Percentiles rank a stretch among this genome's conserved stretches.
Conservation (phyloP, 2,113 vertebrate species). For the Bos taurus region DNA sequence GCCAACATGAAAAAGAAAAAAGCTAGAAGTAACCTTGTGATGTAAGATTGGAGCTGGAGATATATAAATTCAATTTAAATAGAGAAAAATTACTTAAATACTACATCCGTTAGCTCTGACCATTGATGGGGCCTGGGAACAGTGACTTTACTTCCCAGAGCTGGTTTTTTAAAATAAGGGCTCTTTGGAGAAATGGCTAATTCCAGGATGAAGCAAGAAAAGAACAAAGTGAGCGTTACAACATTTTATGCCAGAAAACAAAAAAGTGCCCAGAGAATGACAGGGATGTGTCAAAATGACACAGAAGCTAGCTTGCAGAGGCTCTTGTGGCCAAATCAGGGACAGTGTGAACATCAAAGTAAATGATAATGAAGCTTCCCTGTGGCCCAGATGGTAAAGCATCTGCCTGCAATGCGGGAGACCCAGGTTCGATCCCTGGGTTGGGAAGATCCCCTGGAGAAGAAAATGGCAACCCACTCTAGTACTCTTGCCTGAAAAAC, state of each 20-base stretch:
- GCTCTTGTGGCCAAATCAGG: neutral
- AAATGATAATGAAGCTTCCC: neutral
- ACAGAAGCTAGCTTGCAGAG: neutral
- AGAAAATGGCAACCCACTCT: no score
- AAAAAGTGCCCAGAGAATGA: neutral
- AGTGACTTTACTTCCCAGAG: neutral
- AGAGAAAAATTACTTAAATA: neutral
- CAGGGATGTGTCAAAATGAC: neutral
- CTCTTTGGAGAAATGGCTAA: neutral
- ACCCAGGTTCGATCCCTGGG: no score
- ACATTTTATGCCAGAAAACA: neutral
- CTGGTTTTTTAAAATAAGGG: neutral
- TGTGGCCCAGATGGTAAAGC: no score
- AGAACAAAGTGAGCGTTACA: neutral
- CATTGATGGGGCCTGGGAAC: neutral
- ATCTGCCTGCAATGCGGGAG: no score
- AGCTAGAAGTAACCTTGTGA: neutral
- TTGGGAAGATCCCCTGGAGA: no score
- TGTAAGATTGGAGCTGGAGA: neutral
- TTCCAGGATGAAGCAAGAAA: neutral
- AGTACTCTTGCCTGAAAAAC: no score
- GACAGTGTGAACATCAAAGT: neutral
- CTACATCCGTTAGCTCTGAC: neutral
- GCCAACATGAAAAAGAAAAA: neutral
- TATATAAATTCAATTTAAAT: neutral